Percentiles rank a stretch among this genome's conserved stretches.
phyloP scores from a whole-genome alignment of 2,797 vertebrate species.

The Sciaenops ocellatus region DNA sequence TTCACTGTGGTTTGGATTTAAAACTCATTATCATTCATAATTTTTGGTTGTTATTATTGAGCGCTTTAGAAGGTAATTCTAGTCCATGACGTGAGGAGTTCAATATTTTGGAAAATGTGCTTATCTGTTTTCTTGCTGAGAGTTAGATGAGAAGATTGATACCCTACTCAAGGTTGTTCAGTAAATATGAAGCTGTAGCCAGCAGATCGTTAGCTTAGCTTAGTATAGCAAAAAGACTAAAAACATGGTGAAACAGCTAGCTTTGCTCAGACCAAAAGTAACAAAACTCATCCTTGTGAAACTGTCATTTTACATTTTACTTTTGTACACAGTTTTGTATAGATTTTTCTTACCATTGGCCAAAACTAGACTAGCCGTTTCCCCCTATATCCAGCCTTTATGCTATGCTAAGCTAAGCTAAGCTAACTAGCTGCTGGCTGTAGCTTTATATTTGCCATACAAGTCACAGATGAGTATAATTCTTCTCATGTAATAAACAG shows the following conservation, averaged over 20 bases:
- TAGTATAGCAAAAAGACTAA: background rate
- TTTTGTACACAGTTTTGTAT: background rate
- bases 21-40: background rate
- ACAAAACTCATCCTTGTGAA: background rate
- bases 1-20: background rate
- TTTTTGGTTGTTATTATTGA: accelerated
- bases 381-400: background rate
- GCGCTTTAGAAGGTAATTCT: background rate
- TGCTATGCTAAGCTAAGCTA: no score
- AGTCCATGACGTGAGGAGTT: no score
- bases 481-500: background rate
- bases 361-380: background rate
- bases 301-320: background rate
- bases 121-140: background rate
- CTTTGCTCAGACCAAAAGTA: no score
- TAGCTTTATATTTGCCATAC: background rate
- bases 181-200: background rate
- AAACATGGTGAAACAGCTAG: background rate
- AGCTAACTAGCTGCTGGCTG: background rate
- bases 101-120: background rate
- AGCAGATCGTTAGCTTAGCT: background rate
- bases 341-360: background rate
- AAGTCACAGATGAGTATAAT: background rate
- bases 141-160: background rate
- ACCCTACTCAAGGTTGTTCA: background rate